Evolutionary conservation across 1,140 invertebrate species (phyloP).

Genomic region (Aradophagus sp.): DNA sequence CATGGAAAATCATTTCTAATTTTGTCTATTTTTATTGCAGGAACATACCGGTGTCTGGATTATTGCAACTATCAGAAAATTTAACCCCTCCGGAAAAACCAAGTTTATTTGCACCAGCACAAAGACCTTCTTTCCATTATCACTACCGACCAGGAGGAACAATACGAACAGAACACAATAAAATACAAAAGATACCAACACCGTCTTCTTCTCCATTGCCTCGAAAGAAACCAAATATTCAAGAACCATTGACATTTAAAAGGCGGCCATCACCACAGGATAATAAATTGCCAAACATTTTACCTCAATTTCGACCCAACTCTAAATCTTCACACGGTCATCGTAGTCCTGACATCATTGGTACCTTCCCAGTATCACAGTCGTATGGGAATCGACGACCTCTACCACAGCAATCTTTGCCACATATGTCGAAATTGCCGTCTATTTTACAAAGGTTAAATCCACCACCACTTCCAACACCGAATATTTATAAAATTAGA

Average conservation of each 20-base stretch:
- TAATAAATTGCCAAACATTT: conserved; percentile 79
- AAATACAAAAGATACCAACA: conserved; percentile 61
- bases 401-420: conserved; percentile 46
- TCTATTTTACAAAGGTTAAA: conserved; percentile 70
- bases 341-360: conserved; percentile 67
- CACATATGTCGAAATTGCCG: conserved; percentile 56
- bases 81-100: conserved; percentile 69
- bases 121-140: conserved; percentile 60
- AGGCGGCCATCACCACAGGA: conserved; percentile 69
- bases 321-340: conserved; percentile 77
- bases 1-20: too few species aligned
- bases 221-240: conserved; percentile 64
- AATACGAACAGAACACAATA: conserved; percentile 26
- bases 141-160: conserved; percentile 57
- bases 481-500: conserved; percentile 28
- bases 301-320: conserved; percentile 83
- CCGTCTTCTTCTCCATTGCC: conserved; percentile 32
- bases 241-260: conserved; percentile 68
- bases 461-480: conserved; percentile 68
- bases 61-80: conserved; percentile 65
- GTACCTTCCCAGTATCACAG: conserved; percentile 66
- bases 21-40: conserved; percentile 30
- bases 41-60: conserved; percentile 30
- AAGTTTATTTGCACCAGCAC: conserved; percentile 58
- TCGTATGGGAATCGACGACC: conserved; percentile 61